Evolutionary conservation across 2,797 vertebrate species (phyloP).

Genomic region (Dendrocincla tyrannina): DNA sequence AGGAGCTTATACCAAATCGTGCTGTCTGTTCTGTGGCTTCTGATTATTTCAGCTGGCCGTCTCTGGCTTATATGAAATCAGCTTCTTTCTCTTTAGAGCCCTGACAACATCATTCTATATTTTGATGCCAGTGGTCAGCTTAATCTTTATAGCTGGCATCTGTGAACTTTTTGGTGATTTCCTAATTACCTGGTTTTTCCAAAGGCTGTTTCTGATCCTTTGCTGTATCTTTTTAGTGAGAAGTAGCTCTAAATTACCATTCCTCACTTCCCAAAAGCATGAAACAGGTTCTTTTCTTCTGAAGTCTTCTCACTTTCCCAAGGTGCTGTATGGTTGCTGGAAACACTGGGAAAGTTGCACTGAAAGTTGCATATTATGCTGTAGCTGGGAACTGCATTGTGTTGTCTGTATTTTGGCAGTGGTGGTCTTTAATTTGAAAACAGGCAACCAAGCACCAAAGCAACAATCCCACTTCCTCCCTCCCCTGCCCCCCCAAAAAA

Average conservation of each 20-base stretch:
- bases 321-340: neutral
- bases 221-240: neutral
- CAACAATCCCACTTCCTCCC: neutral
- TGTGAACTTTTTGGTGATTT: neutral
- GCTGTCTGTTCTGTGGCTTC: neutral
- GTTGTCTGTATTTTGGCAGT: neutral
- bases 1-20: neutral
- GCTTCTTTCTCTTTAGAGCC: neutral
- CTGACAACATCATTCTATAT: accelerated
- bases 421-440: neutral
- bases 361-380: neutral
- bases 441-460: neutral
- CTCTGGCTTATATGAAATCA: neutral
- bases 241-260: neutral
- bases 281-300: neutral
- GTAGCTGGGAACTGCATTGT: neutral
- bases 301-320: neutral
- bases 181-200: neutral
- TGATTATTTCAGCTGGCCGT: neutral
- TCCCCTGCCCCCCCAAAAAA: too few species aligned
- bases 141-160: neutral
- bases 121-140: neutral
- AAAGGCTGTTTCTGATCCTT: neutral
- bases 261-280: neutral
- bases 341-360: neutral